Evolutionary conservation across 2,113 vertebrate genomes (phyloP), one percentile per base, ranked within the genome.

Genomic region (Elephantulus edwardii): DNA sequence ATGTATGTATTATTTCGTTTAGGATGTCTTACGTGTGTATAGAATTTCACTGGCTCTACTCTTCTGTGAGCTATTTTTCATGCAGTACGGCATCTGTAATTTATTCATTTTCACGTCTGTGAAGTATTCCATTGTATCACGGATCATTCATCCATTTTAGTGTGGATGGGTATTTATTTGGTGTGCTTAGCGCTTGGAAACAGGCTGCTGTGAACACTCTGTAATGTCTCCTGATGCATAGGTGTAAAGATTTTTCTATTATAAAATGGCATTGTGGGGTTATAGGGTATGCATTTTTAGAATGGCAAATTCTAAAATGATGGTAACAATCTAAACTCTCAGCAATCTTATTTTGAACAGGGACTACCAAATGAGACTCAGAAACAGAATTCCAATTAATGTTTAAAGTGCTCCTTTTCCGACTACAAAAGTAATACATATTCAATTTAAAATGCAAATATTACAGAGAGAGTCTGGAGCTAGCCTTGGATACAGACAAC

Each of bases 381-480:
- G 56, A 83, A 91, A 78, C 11, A 2, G 6, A 89, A 76, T 89
- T 77, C 54, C 44, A 70, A 40, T 60, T 90, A 40, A 64, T 90
- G 77, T 94, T 90, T 22, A 46, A 81, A 86, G 78, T 33, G 50
- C 10, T 54, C 8, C 54, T 79, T 91, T 86, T 76, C 74, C 52
- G 54, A 71, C 74, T 74, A 48, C 17, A 76, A 80, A 92, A 85
- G 77, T 78, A 78, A 79, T 30, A 62, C 2, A 46, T 19, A 13
- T 56, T 70, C 66, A 9, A 12, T 71, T 80, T 84, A 84, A 86
- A 87, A 88, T 48, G 33, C 44, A 80, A 64, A 28, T n/a, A 58
- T 14, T 70, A 80, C 14, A 75, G 50, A 66, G 22, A 52, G 8
- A 19, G 58, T 16, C 24, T 2, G 54, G 20, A 46, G 26, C 20